Evolutionary conservation across 2,797 vertebrate species (phyloP), one percentile per base, ranked within the genome.

Genomic region (Selene dorsalis): DNA sequence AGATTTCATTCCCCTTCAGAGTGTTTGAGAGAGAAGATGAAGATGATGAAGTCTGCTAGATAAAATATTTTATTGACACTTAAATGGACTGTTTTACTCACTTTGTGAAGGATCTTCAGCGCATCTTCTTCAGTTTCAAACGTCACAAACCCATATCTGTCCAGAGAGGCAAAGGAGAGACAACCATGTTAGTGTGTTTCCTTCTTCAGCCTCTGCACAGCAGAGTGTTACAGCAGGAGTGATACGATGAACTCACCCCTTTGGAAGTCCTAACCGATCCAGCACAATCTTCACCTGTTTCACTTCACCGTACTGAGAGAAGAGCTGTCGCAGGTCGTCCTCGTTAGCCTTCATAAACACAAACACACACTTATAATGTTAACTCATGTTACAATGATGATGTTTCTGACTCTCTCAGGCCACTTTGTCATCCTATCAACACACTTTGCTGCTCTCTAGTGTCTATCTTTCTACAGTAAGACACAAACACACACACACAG

Each of bases 71-170:
- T 9, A 17, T 8, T 35, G 14, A 26, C 20, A 32, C 22, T 16
- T 41, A 16, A 57, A 30, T 6, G 4, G 4, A 0, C 6, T 20
- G 26, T 3, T 56, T 41, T 24, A 88, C 93, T 91, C 60, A 94
- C 92, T 22, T 96, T 91, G 73, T 93, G 92, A 56, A 97, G 93
- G 87, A 97, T 91, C 90, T 95, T 97, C 88, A 95, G 92, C 3
- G 94, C 96, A 77, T 97, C 96, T 86, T 96, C 96, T 72, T 95
- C 87, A 32, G 92, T 94, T 92, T 96, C 96, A 89, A 97, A 97
- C 28, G 96, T 96, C 82, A 98, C 80, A 73, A 98, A 98, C 57
- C 96, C 96, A 83, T 97, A 98, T 86, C 97, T 97, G 83, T 90
- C 73, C 24, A 73, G 82, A 75, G 80, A 75, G 7, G 56, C 39